These are phyloP conservation scores for Liodrosophila aerea DNA, from an alignment of 2,888 invertebrate species.

Conservation along the genomic window DNA sequence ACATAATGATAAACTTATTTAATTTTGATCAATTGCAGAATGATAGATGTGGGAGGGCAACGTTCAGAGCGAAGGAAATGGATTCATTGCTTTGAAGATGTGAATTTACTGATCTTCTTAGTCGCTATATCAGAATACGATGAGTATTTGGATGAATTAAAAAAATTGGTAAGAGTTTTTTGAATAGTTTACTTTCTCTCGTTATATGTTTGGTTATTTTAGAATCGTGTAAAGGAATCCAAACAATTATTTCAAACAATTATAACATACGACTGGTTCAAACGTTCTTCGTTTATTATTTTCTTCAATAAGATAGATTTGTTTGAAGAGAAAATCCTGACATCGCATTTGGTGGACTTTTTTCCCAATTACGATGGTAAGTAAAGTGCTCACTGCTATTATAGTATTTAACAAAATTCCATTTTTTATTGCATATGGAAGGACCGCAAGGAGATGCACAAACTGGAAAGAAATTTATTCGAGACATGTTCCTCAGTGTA, in stretches of 20 bases:
- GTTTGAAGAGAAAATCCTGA: slow-evolving; percentile 99
- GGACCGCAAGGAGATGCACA: slow-evolving; percentile 98
- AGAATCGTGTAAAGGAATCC: slow-evolving; percentile 99
- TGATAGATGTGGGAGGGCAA: slow-evolving; percentile 99
- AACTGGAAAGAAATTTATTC: slow-evolving; percentile 99
- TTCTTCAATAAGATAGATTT: slow-evolving; percentile 99
- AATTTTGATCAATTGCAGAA: slow-evolving; percentile 85
- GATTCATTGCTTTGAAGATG: slow-evolving; percentile 99
- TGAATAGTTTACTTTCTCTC: too few relatives aligned
- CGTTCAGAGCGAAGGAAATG: slow-evolving; percentile 99
- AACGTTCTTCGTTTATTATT: slow-evolving; percentile 99
- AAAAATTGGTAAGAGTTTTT: slow-evolving; percentile 85
- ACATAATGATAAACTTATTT: background rate
- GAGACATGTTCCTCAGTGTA: slow-evolving; percentile 99
- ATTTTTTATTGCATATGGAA: slow-evolving; percentile 79
- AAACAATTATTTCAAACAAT: slow-evolving; percentile 99
- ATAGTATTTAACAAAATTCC: background rate
- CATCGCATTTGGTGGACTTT: slow-evolving; percentile 99
- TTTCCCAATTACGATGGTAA: slow-evolving; percentile 99
- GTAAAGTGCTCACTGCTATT: background rate
- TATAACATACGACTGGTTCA: slow-evolving; percentile 99
- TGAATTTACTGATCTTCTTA: slow-evolving; percentile 99
- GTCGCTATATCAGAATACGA: slow-evolving; percentile 99
- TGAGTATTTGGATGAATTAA: slow-evolving; percentile 99
- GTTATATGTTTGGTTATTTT: slow-evolving; percentile 40